phyloP scores from a whole-genome alignment of 2,888 invertebrate species.

The Macroteleia sp. region DNA sequence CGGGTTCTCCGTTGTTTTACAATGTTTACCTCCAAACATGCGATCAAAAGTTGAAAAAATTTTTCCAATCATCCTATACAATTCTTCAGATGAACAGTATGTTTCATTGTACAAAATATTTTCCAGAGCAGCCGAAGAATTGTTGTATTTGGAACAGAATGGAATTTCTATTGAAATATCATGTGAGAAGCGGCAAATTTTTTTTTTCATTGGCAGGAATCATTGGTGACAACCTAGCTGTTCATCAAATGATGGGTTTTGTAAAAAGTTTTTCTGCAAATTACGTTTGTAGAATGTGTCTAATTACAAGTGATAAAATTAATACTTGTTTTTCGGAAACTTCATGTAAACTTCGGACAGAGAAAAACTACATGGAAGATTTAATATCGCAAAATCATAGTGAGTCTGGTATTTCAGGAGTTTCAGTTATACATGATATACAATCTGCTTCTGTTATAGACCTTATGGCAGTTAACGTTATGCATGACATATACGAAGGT shows the following conservation, averaged over 20 bases:
- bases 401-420: slow-evolving; percentile 34
- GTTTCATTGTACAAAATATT: slow-evolving; percentile 7
- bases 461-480: slow-evolving; percentile 6
- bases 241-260: slow-evolving; percentile 44
- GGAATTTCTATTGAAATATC: too few species aligned
- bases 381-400: slow-evolving; percentile 12
- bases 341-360: too few species aligned
- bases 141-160: too few species aligned
- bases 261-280: slow-evolving; percentile 40
- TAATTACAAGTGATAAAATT: slow-evolving; percentile 9
- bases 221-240: slow-evolving; percentile 37
- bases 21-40: neutral
- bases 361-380: too few species aligned
- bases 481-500: slow-evolving; percentile 47
- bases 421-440: too few species aligned
- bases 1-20: too few species aligned
- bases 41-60: neutral
- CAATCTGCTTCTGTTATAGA: too few species aligned
- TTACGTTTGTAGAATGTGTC: slow-evolving; percentile 59
- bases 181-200: too few species aligned
- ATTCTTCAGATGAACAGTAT: slow-evolving; percentile 20
- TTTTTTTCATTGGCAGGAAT: too few species aligned
- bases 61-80: slow-evolving; percentile 30
- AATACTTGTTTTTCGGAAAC: slow-evolving; percentile 6
- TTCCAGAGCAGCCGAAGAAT: too few species aligned